phyloP scores from a whole-genome alignment of 2,888 invertebrate species.

The Drosophila borborema region DNA sequence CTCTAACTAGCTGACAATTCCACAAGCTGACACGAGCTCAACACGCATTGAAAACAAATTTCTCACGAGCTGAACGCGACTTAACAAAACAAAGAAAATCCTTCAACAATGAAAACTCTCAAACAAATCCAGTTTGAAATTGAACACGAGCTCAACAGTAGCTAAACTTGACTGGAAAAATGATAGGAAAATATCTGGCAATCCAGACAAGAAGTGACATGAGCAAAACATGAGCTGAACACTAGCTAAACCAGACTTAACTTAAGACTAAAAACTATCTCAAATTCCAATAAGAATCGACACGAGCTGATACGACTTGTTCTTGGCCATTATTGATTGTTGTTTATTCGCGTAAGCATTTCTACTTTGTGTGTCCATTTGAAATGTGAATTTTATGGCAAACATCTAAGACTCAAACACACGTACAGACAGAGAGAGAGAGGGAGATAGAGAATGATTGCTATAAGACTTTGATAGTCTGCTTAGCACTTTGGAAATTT shows the following conservation, averaged over 20 bases:
- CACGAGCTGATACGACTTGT: neutral
- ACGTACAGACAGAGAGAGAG: neutral
- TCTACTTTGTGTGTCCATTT: neutral
- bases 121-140: no score
- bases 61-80: no score
- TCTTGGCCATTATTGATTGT: neutral
- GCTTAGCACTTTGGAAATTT: conserved; percentile 15
- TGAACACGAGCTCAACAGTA: no score
- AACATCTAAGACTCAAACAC: conserved; percentile 14
- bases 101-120: no score
- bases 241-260: neutral
- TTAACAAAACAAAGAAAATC: no score
- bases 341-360: no score
- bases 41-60: no score
- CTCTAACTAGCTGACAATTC: neutral
- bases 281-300: neutral
- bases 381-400: conserved; percentile 16
- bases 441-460: neutral
- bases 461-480: conserved; percentile 24
- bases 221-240: neutral
- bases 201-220: no score
- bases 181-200: no score
- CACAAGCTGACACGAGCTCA: neutral
- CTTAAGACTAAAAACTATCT: neutral
- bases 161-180: no score